These are phyloP conservation scores for Molothrus aeneus DNA, from an alignment of 2,797 vertebrate species.

Conservation along the genomic window DNA sequence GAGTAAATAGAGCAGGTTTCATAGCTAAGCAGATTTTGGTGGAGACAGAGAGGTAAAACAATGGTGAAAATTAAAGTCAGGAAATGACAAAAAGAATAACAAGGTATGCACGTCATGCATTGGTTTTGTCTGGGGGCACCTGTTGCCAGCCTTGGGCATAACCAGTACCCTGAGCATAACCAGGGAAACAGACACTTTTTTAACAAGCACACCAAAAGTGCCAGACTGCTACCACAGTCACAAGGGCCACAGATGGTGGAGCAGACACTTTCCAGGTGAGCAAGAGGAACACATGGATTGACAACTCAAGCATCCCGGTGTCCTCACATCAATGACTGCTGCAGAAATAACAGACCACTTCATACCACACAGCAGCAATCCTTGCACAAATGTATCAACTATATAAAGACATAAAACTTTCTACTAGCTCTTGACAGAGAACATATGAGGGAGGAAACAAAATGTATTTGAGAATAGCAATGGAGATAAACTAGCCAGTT, in stretches of 20 bases:
- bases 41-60: neutral
- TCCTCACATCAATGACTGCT: neutral
- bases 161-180: neutral
- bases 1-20: neutral
- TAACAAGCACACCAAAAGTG: neutral
- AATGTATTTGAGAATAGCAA: neutral
- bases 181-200: neutral
- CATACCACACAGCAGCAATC: neutral
- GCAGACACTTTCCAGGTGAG: neutral
- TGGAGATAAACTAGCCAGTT: neutral
- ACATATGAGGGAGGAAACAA: constrained; percentile 2
- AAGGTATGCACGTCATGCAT: rapidly evolving
- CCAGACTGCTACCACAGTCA: neutral
- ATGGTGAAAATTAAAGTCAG: neutral
- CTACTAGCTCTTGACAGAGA: neutral
- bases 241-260: neutral
- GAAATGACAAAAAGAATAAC: neutral
- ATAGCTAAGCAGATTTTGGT: neutral
- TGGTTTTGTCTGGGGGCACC: rapidly evolving
- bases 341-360: neutral
- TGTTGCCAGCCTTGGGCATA: neutral
- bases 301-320: neutral
- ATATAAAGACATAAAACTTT: neutral
- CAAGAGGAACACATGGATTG: neutral
- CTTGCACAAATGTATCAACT: neutral